Base-by-base conservation (phyloP, 2,113 vertebrate species). In the Zosterops pallidus region DNA sequence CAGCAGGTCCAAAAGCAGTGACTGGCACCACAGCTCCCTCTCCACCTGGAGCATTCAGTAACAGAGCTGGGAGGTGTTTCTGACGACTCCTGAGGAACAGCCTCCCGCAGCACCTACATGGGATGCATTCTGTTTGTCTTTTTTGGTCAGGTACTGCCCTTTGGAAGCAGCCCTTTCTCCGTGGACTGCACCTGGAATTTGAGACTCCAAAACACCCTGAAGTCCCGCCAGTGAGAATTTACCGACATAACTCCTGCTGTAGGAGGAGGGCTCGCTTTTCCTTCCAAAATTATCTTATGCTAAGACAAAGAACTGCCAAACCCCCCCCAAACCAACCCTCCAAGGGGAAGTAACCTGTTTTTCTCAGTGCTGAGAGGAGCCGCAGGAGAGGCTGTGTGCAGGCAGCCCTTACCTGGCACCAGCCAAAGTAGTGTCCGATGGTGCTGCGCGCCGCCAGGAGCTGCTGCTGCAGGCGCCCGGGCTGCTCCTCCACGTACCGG, bases 361-460 rank as follows among this genome's bases (percentile, higher is more conserved):
- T 49, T 52, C 16, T 2, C 28, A 37, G 19, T 8, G 37, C 17
- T 49, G 21, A 39, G 29, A 44, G 57, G 28, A 69, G 41, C 0
- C 11, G 28, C 2, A 46, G 33, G 9, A 25, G 22, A 12, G 0
- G 17, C 0, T 9, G 44, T n/a, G 42, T 6, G 33, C 26, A 26
- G n/a, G 21, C 37, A 25, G 2, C 46, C 90, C 97, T 97, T 98
- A 99, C 99, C 98, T 98, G 98, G 42, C 97, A 97, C 96, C 98
- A 96, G 8, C 95, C 97, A 5, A 98, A 16, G 21, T 98, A 97
- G 52, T 18, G 97, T 28, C 92, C 39, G 5, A 98, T 12, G 14
- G 93, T 39, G 42, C 83, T 94, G 14, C 98, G 98, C 14, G 97
- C 85, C 1, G 96, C 85, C 13, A 96, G 95, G 42, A 99, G 79